Percentiles rank a stretch among this genome's conserved stretches.
These are phyloP conservation scores for Cavia aperea DNA, from an alignment of 2,113 vertebrate genomes.

Conservation along the genomic window DNA sequence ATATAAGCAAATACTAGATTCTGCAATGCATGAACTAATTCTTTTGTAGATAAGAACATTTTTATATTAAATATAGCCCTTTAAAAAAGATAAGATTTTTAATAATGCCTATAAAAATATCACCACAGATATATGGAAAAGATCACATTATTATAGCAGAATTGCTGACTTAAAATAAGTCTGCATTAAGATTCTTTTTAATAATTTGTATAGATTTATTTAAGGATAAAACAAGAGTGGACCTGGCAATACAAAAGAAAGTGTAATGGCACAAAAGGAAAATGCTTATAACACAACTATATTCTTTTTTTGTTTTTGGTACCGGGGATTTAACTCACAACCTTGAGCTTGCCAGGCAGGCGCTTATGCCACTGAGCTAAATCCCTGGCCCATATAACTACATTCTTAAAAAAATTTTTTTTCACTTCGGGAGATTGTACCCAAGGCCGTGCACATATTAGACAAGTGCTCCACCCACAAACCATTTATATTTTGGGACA, in stretches of 20 bases:
- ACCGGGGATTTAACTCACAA: no score
- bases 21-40: background rate
- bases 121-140: background rate
- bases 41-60: background rate
- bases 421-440: background rate
- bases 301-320: no score
- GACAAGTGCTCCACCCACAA: background rate
- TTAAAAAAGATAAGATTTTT: constrained; percentile 37
- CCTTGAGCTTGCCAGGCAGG: no score
- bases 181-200: constrained; percentile 12
- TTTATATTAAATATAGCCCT: background rate
- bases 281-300: background rate
- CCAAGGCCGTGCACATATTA: background rate
- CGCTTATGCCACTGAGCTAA: no score
- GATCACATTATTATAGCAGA: constrained; percentile 11
- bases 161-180: constrained; percentile 33
- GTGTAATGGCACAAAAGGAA: background rate
- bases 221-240: background rate
- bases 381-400: background rate
- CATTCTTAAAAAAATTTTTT: background rate
- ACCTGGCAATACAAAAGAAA: background rate
- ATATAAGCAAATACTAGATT: constrained; percentile 33
- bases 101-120: background rate
- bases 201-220: constrained; percentile 30
- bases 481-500: background rate